phyloP scores from a whole-genome alignment of 2,113 vertebrate species.

The Microcebus griseorufus region DNA sequence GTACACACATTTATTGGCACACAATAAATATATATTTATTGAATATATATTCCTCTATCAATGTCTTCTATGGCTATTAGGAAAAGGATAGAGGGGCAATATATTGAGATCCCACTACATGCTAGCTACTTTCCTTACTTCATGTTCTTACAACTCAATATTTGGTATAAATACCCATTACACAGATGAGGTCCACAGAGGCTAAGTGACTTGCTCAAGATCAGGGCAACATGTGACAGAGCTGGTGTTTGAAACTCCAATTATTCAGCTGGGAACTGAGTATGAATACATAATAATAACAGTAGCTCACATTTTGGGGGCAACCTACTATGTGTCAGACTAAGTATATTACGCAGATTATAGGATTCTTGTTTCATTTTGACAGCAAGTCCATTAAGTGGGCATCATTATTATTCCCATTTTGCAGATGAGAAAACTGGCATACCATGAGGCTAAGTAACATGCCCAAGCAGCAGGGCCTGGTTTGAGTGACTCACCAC shows the following conservation, averaged over 20 bases:
- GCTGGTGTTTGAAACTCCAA: not conserved
- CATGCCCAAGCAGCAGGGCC: not conserved
- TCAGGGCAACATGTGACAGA: not conserved
- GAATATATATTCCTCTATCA: not conserved
- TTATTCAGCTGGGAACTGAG: not conserved
- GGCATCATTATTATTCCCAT: not conserved
- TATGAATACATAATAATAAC: too few species aligned
- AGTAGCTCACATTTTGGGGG: not conserved
- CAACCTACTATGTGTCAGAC: not conserved
- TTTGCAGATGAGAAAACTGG: not conserved
- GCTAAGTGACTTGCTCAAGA: not conserved
- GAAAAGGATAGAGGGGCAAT: not conserved
- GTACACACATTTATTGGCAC: not conserved
- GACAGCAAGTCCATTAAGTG: not conserved
- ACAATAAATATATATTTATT: not conserved
- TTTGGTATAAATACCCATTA: not conserved
- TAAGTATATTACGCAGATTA: not conserved
- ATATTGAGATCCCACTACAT: not conserved
- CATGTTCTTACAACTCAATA: not conserved
- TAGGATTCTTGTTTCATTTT: not conserved
- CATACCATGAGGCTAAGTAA: not conserved
- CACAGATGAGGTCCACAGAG: not conserved
- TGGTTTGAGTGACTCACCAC: not conserved
- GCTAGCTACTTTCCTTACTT: not conserved
- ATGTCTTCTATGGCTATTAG: not conserved